These are phyloP conservation scores for Tupaia tana DNA, from an alignment of 2,113 vertebrate species.

Conservation along the genomic window DNA sequence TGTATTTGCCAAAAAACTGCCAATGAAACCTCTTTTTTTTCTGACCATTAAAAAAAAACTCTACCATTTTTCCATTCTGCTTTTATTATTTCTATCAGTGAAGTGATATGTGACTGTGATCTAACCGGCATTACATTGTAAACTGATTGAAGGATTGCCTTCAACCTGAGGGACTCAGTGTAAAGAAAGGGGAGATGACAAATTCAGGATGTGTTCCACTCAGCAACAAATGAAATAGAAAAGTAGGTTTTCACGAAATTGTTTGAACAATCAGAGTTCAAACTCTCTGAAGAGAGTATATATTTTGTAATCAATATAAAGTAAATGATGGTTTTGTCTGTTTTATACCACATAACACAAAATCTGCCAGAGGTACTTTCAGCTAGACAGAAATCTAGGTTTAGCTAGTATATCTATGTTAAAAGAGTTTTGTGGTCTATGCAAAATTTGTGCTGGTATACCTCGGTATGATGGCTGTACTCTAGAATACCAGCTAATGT, in stretches of 20 bases:
- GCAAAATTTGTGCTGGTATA: neutral
- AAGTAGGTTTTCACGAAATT: constrained; percentile 56
- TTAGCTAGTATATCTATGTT: neutral
- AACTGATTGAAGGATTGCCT: constrained; percentile 48
- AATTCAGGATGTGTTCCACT: constrained; percentile 57
- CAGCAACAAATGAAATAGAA: constrained; percentile 55
- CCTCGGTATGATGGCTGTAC: neutral
- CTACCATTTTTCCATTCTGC: neutral
- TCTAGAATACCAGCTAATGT: neutral
- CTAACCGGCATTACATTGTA: constrained; percentile 37
- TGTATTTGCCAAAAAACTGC: constrained; percentile 34
- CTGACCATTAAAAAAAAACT: constrained; percentile 44
- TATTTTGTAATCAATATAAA: constrained; percentile 66
- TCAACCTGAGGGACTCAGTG: neutral
- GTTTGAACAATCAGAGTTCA: constrained; percentile 45
- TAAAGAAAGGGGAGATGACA: constrained; percentile 46
- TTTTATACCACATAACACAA: constrained; percentile 19
- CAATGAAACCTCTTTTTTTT: constrained; percentile 24
- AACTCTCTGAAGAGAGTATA: neutral
- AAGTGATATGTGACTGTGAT: neutral
- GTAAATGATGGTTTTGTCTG: constrained; percentile 57
- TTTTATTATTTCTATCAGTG: constrained; percentile 47
- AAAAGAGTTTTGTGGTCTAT: neutral
- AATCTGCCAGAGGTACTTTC: constrained; percentile 36
- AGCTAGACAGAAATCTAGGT: neutral